phyloP scores from a whole-genome alignment of 2,888 invertebrate genomes.

The Schizotus pectinicornis region DNA sequence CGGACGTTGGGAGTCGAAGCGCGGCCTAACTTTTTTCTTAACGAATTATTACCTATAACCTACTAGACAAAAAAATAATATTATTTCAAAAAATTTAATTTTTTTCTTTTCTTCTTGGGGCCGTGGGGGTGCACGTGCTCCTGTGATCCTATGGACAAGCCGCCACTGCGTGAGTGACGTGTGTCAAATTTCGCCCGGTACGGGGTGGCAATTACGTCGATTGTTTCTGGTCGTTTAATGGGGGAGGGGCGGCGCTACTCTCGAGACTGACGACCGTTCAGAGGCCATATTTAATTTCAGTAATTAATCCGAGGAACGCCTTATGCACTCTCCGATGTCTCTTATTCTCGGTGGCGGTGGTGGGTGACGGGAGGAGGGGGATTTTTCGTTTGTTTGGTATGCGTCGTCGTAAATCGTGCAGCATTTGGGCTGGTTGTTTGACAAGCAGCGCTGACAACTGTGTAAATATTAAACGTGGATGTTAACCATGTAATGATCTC shows the following conservation, averaged over 20 bases:
- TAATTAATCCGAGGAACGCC: constrained; percentile 42
- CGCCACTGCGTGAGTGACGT: too few species aligned
- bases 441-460: constrained; percentile 44
- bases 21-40: too few species aligned
- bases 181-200: constrained; percentile 7
- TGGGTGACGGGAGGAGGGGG: neutral
- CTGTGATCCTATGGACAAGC: too few species aligned
- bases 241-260: constrained; percentile 3
- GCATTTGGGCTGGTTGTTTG: constrained; percentile 34
- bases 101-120: too few species aligned
- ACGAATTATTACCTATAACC: too few species aligned
- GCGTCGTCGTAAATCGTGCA: constrained; percentile 22
- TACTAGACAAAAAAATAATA: too few species aligned
- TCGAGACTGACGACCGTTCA: constrained; percentile 22
- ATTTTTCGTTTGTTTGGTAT: neutral
- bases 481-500: constrained; percentile 44
- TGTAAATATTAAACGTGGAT: constrained; percentile 40
- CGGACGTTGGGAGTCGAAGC: too few species aligned
- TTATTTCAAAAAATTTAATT: too few species aligned
- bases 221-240: neutral
- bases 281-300: constrained; percentile 44
- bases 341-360: constrained; percentile 5
- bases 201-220: neutral
- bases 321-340: constrained; percentile 9
- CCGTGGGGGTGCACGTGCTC: too few species aligned